Percentiles rank a stretch among this genome's conserved stretches.
These are phyloP conservation scores for Centropyge bicolor DNA, from an alignment of 2,797 vertebrate species.

Conservation along the genomic window DNA sequence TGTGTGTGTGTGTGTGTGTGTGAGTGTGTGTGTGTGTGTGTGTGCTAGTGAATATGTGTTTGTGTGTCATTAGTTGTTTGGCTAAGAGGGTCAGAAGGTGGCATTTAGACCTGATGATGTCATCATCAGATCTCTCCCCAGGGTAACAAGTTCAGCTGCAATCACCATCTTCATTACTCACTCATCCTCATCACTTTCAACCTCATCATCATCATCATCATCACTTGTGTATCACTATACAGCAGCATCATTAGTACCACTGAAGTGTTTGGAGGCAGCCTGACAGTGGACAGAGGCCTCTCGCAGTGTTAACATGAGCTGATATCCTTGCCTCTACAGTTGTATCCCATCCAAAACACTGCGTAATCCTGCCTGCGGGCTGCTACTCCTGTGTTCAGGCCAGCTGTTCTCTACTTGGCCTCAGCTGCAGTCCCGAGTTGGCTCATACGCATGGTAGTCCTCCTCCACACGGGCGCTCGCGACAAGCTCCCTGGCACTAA, in stretches of 20 bases:
- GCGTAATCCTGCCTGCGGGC: neutral
- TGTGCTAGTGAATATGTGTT: constrained; percentile 14
- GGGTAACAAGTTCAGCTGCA: constrained; percentile 41
- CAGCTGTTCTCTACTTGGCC: constrained; percentile 66
- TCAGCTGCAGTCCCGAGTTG: constrained; percentile 75
- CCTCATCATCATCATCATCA: constrained; percentile 2
- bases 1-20: constrained; percentile 17
- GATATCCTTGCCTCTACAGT: neutral
- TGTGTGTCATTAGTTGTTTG: constrained; percentile 59
- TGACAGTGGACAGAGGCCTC: constrained; percentile 32
- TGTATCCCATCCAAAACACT: constrained; percentile 10
- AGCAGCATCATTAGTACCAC: constrained; percentile 14
- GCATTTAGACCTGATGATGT: constrained; percentile 71
- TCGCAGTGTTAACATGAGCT: neutral
- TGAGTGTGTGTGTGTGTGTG: constrained; percentile 56
- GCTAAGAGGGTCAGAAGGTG: constrained; percentile 68
- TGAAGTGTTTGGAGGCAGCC: constrained; percentile 19
- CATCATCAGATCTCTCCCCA: constrained; percentile 57
- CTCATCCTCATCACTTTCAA: neutral
- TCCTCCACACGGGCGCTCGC: constrained; percentile 27
- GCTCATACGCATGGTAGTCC: constrained; percentile 41
- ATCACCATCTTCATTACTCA: constrained; percentile 23
- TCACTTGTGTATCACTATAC: constrained; percentile 11
- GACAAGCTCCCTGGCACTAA: constrained; percentile 24
- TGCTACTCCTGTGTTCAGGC: constrained; percentile 36